Base-by-base conservation (phyloP, 2,113 vertebrate species). In the Potamarius usumacintae region DNA sequence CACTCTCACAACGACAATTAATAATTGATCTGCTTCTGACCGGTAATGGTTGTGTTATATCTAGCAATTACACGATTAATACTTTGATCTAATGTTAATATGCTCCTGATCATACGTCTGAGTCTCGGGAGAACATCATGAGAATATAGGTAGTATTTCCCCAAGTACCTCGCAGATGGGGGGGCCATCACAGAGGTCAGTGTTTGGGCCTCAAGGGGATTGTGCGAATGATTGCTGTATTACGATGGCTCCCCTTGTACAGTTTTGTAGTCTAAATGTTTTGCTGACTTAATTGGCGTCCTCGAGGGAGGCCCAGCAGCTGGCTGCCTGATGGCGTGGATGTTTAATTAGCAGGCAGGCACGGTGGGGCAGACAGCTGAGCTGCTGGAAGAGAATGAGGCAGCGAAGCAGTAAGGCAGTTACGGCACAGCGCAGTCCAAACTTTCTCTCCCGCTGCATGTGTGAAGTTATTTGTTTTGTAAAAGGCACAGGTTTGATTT, bases 241-340 rank as follows among this genome's bases (percentile, higher is more conserved):
- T 91, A 93, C 89, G 92, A 91, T 93, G 91, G 90, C 91, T 91
- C 91, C 92, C 92, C 94, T 95, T 95, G 94, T 96, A 94, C 94
- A 95, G 94, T 96, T 96, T 95, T 96, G 95, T 96, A 95, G 94
- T 95, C 92, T 95, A 96, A 96, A 96, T 96, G 94, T 95, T 96
- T 96, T 95, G 94, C 95, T 94, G 95, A 96, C 94, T 95, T 96
- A 96, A 96, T 96, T 96, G 95, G 94, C 95, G 93, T 95, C 92
- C 95, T 94, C 93, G 1, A 85, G 94, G 93, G 95, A 92, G 92
- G 91, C 90, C 92, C 87, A 93, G 94, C 95, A 96, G 95, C 95
- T 96, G 95, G 94, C 94, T 92, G 95, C 93, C 95, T 94, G 93
- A 95, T 96, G 94, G 94, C 91, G 83, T 91, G 92, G 91, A 92